These are phyloP conservation scores for Sterna hirundo DNA, from an alignment of 2,113 vertebrate species.

Conservation along the genomic window DNA sequence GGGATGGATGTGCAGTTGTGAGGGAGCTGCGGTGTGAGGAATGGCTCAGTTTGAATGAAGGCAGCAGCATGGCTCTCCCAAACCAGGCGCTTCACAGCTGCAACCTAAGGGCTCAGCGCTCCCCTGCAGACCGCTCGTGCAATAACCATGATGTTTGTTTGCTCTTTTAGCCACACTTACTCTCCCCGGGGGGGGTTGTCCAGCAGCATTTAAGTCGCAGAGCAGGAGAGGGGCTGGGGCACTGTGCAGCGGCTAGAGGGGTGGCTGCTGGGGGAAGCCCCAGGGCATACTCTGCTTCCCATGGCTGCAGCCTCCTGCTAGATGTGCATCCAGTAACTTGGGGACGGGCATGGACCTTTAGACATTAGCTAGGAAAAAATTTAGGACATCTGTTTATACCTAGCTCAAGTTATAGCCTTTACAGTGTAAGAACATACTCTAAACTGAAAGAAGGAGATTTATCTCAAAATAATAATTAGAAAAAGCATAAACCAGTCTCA, in stretches of 20 bases:
- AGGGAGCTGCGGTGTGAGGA: not conserved
- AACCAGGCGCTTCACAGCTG: not conserved
- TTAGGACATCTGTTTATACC: fast-evolving
- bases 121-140: not conserved
- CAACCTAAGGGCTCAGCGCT: not conserved
- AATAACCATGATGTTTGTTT: not conserved
- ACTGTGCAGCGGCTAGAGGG: not conserved
- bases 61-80: not conserved
- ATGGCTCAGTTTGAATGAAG: not conserved
- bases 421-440: not conserved
- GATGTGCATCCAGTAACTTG: not conserved
- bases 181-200: not conserved
- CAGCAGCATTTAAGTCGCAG: not conserved
- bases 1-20: not conserved
- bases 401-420: not conserved
- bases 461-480: not conserved
- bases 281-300: not conserved
- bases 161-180: not conserved
- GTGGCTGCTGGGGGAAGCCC: not conserved
- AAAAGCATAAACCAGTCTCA: not conserved
- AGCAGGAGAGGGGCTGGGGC: not conserved
- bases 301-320: not conserved
- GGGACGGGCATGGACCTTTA: not conserved
- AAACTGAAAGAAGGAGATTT: not conserved
- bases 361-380: not conserved